These are phyloP conservation scores for Epirrita christyi DNA, from an alignment of 2,888 invertebrate species.

Conservation along the genomic window DNA sequence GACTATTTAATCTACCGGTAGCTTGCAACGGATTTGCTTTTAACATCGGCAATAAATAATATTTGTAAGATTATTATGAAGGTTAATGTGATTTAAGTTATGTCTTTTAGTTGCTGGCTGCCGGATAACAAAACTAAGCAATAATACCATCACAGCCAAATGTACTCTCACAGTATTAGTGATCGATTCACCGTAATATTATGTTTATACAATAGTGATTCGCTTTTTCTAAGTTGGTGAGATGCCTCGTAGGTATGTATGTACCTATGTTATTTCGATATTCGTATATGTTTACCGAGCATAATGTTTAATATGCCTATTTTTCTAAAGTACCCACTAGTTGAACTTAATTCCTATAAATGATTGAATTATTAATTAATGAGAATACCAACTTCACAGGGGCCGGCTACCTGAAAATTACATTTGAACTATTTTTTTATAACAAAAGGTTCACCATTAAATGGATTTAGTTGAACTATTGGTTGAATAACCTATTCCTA, in stretches of 20 bases:
- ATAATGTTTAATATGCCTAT: slow-evolving; percentile 1
- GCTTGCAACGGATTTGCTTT: background rate
- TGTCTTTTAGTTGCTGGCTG: background rate
- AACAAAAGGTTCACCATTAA: background rate
- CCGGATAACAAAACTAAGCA: slow-evolving; percentile 8
- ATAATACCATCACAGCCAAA: slow-evolving; percentile 19
- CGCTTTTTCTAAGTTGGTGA: slow-evolving; percentile 17
- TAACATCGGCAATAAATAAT: background rate
- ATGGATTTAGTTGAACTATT: background rate
- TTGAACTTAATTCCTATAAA: background rate
- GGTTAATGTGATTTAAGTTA: too few relatives aligned
- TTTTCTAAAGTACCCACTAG: background rate
- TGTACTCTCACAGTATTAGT: slow-evolving; percentile 30
- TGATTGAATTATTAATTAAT: too few relatives aligned
- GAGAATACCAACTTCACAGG: background rate
- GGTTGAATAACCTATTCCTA: background rate
- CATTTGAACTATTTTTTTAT: background rate
- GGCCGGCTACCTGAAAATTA: background rate
- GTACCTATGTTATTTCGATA: background rate
- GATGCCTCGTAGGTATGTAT: slow-evolving; percentile 21
- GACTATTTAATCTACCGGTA: background rate
- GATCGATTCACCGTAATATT: slow-evolving; percentile 17
- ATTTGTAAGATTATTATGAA: background rate
- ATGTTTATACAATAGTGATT: slow-evolving; percentile 17
- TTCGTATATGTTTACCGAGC: background rate